phyloP scores from a whole-genome alignment of 2,888 invertebrate species.

The Sinopyrophorus schimmeli region DNA sequence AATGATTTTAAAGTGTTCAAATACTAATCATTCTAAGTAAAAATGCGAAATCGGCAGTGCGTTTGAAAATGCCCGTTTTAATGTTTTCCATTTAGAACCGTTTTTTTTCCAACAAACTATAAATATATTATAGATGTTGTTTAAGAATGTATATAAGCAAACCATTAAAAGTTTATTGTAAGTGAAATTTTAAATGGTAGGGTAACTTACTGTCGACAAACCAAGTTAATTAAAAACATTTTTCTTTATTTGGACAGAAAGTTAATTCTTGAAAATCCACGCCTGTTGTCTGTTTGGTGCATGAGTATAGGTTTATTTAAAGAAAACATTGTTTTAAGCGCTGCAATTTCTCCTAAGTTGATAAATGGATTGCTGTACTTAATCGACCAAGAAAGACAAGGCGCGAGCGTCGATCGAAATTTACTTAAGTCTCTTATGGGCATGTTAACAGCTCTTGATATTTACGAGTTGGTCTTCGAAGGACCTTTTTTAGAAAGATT shows the following conservation, averaged over 20 bases:
- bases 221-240: constrained; percentile 96
- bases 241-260: constrained; percentile 95
- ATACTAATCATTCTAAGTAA: too few relatives aligned
- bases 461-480: constrained; percentile 84
- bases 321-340: constrained; percentile 84
- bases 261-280: constrained; percentile 89
- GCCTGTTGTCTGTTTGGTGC: constrained; percentile 93
- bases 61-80: too few relatives aligned
- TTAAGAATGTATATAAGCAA: too few relatives aligned
- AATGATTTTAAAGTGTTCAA: too few relatives aligned
- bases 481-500: constrained; percentile 85
- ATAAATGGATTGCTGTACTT: constrained; percentile 86
- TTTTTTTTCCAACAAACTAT: too few relatives aligned
- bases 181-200: too few relatives aligned
- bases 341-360: constrained; percentile 80
- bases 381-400: constrained; percentile 88
- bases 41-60: too few relatives aligned
- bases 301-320: constrained; percentile 93
- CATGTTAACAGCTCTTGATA: constrained; percentile 93
- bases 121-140: too few relatives aligned
- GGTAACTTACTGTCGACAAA: constrained; percentile 91
- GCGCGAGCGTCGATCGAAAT: constrained; percentile 83
- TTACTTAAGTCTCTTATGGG: constrained; percentile 86
- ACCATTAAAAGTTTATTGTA: too few relatives aligned
- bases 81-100: too few relatives aligned